Base-by-base conservation (phyloP, 1,140 invertebrate species). In the Venturia canescens region DNA sequence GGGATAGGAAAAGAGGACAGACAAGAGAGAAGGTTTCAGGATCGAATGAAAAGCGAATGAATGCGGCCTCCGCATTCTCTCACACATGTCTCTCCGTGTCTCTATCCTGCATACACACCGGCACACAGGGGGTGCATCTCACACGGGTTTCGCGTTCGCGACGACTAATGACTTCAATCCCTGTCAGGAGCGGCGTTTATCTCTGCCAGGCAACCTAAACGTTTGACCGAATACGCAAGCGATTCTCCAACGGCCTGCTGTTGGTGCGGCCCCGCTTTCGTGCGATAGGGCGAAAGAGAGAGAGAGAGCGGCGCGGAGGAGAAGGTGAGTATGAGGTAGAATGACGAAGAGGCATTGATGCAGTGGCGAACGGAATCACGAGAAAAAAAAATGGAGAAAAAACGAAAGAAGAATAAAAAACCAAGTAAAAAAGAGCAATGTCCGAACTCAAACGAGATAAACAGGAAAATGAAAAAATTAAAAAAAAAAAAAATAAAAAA, bases 101-200 rank as follows among this genome's bases (percentile, higher is more conserved):
- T 31, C 26, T n/a, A 31, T 31, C 66, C 29, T 21, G n/a, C 50
- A 53, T 7, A 53, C 16, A 44, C 38, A 53, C 50, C 6, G 18
- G n/a, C 50, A 53, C 50, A 53, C 50, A 53, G 16, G 16, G 1
- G 26, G 27, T 21, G 27, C 66, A 29, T 69, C 66, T 69, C 66
- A 57, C 71, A 53, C 27, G 48, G n/a, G 44, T n/a, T 60, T 48
- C 23, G 60, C 80, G 57, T 29, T 21, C 26, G 53, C 80, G 72
- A 81, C 80, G 72, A 81, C 80, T 81, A 81, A 81, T 81, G 72
- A 81, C 80, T 81, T 81, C 80, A 81, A 81, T 81, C 80, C 80
- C 74, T 81, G 80, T 81, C 80, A 81, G 80, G 63, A 69, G 44
- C 67, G 53, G 80, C 80, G 80, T 81, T 81, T 81, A 76, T 81